These are phyloP conservation scores for Cataglyphis hispanica DNA, from an alignment of 1,140 invertebrate genomes.

Conservation along the genomic window DNA sequence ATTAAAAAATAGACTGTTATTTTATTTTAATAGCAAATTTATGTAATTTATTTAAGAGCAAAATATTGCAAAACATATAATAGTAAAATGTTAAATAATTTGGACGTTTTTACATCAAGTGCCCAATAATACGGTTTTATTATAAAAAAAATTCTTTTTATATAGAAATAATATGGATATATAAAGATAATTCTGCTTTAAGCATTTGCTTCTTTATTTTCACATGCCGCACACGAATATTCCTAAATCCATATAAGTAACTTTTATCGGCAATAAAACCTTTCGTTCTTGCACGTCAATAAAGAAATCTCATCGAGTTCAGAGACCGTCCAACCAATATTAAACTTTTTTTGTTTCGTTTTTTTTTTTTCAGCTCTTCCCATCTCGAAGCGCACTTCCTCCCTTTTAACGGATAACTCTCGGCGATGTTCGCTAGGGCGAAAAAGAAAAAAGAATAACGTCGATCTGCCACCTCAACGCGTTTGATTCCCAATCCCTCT, in stretches of 20 bases:
- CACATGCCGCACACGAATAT: not conserved
- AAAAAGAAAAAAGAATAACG: conserved; percentile 34
- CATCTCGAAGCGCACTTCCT: conserved; percentile 4
- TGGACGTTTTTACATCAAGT: not conserved
- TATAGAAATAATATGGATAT: not conserved
- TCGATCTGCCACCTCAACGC: conserved; percentile 4
- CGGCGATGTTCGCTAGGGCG: conserved; percentile 1
- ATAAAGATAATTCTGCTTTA: not conserved
- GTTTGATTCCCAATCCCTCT: conserved; percentile 13
- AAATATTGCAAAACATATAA: no score
- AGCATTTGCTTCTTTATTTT: not conserved
- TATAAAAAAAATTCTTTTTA: not conserved
- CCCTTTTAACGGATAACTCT: conserved; percentile 33
- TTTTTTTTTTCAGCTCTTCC: not conserved
- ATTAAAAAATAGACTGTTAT: no score
- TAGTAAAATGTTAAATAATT: not conserved
- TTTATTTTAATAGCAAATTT: no score
- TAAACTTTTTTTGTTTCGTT: not conserved
- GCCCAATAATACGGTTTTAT: not conserved
- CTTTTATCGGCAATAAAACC: not conserved
- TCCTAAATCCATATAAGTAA: not conserved
- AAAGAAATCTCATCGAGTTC: conserved; percentile 1
- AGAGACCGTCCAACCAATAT: not conserved
- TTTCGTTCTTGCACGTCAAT: not conserved
- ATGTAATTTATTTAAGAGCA: no score